Evolutionary conservation across 2,113 vertebrate genomes (phyloP).

Genomic region (Rhinoderma darwinii): DNA sequence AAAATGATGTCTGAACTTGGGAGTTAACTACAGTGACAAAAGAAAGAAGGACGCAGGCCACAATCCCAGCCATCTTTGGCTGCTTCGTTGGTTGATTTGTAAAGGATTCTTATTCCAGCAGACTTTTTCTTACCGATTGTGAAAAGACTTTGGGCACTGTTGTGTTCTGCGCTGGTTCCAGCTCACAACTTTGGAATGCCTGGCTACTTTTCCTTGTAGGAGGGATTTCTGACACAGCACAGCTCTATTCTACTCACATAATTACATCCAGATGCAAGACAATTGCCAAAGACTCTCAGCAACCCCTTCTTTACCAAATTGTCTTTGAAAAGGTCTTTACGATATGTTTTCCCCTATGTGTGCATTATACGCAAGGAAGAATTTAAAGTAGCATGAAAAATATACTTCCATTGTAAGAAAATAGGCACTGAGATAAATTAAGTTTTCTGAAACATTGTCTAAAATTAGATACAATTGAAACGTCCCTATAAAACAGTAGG

Average conservation of each 20-base stretch:
- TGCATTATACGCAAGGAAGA: background rate
- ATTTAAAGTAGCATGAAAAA: background rate
- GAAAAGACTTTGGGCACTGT: constrained; percentile 61
- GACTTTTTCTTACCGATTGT: constrained; percentile 48
- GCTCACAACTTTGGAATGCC: constrained; percentile 81
- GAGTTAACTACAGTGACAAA: constrained; percentile 55
- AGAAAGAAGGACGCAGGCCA: constrained; percentile 57
- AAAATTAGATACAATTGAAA: no score
- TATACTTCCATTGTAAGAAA: background rate
- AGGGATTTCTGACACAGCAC: constrained; percentile 43
- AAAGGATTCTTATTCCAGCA: constrained; percentile 57
- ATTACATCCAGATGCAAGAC: constrained; percentile 78
- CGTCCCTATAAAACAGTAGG: no score
- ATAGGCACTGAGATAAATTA: background rate
- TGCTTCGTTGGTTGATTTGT: constrained; percentile 61
- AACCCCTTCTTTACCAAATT: constrained; percentile 43
- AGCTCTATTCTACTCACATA: constrained; percentile 61
- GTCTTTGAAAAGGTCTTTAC: background rate
- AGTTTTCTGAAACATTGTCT: background rate
- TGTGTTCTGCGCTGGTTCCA: constrained; percentile 61
- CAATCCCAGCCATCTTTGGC: constrained; percentile 67
- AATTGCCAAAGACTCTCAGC: constrained; percentile 27
- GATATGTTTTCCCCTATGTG: background rate
- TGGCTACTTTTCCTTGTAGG: constrained; percentile 61
- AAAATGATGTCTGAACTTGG: constrained; percentile 74